These are phyloP conservation scores for Kuschelorhynchus macadamiae DNA, from an alignment of 2,888 invertebrate species.

Conservation along the genomic window DNA sequence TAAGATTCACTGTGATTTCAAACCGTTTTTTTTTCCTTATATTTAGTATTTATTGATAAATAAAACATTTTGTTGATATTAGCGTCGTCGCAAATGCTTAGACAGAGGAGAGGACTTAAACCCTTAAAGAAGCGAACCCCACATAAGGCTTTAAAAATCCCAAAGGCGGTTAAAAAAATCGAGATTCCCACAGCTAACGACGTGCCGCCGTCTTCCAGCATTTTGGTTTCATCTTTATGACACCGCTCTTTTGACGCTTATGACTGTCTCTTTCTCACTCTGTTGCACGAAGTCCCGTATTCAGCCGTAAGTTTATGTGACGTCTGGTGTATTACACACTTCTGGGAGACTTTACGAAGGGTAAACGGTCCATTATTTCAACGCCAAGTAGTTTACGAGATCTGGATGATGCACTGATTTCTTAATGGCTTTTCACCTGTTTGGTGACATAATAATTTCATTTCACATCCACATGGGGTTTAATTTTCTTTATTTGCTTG, in stretches of 20 bases:
- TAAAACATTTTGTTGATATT: too few relatives aligned
- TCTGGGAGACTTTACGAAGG: constrained; percentile 69
- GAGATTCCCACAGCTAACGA: constrained; percentile 43
- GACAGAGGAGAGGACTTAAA: neutral
- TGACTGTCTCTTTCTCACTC: constrained; percentile 64
- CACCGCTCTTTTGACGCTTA: constrained; percentile 68
- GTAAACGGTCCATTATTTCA: constrained; percentile 68
- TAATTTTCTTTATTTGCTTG: too few relatives aligned
- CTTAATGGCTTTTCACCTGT: constrained; percentile 63
- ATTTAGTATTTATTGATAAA: too few relatives aligned
- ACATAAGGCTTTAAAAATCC: constrained; percentile 28
- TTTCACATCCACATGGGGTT: neutral
- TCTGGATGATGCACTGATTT: constrained; percentile 67
- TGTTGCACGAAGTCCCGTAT: constrained; percentile 51
- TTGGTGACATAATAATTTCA: constrained; percentile 49
- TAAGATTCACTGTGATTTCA: too few relatives aligned
- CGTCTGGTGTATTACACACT: constrained; percentile 69
- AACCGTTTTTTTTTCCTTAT: too few relatives aligned
- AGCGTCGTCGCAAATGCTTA: too few relatives aligned
- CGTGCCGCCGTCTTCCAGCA: constrained; percentile 60
- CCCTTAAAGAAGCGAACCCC: constrained; percentile 6
- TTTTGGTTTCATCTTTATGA: constrained; percentile 66
- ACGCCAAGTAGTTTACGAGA: constrained; percentile 65
- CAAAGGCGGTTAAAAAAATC: constrained; percentile 40
- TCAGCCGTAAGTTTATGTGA: constrained; percentile 67